Base-by-base conservation (phyloP, 2,797 vertebrate species). In the Crenuchus spilurus region DNA sequence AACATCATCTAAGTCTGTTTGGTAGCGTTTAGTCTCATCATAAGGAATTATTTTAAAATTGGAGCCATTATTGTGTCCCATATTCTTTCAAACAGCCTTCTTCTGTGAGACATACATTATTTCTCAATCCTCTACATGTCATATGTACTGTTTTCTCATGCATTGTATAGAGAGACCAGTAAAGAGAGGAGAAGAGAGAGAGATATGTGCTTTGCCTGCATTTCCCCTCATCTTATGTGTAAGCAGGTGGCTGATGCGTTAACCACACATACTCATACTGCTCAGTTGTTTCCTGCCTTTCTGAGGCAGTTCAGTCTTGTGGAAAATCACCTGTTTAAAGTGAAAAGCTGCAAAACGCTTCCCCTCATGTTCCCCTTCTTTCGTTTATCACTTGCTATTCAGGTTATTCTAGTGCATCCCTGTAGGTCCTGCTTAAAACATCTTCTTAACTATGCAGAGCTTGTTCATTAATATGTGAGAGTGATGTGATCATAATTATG, bases 301-400 rank as follows among this genome's bases (percentile, higher is more conserved):
- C 87, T 84, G 86, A 91, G 88, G 85, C 84, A 87, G 92, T 87
- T 88, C 90, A 90, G 89, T 83, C 86, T 88, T 85, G 89, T 83
- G 87, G 88, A 90, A 93, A 92, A 94, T 92, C 90, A 90, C 90
- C 89, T 91, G 91, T 90, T 93, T 92, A 91, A 87, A 87, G 88
- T 87, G 81, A 88, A 92, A 90, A 88, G 87, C 86, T 85, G 84
- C 84, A 84, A 65, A 85, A 82, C 75, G 73, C 85, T 80, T 84
- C 84, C 87, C 75, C 86, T 79, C 80, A 83, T 83, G 69, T 75
- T 80, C 73, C 55, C 35, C 62, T 49, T 46, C 46, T 42, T 33
- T 46, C 13, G 30, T 35, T 20, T n/a, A 18, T 26, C 9, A 65
- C 74, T 55, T 52, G 70, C 71, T 66, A 52, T 58, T 73, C 64